These are phyloP conservation scores for Pluvianellus socialis DNA, from an alignment of 2,113 vertebrate species.

Conservation along the genomic window DNA sequence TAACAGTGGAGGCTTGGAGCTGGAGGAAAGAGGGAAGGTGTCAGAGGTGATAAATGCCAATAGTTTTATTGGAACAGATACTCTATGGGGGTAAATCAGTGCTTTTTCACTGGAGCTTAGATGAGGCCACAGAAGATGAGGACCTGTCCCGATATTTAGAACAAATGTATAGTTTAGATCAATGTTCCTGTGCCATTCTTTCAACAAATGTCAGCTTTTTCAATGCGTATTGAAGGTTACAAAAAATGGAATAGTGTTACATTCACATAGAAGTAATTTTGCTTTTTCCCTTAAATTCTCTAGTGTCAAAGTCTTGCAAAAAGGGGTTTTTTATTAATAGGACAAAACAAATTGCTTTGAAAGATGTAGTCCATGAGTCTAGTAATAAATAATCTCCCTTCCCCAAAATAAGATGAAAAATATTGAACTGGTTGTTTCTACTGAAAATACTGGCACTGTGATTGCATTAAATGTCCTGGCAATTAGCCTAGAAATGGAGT, in stretches of 20 bases:
- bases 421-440: neutral
- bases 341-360: neutral
- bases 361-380: neutral
- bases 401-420: neutral
- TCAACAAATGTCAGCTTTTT: neutral
- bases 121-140: neutral
- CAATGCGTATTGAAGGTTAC: neutral
- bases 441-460: neutral
- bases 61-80: neutral
- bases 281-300: neutral
- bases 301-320: neutral
- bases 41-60: accelerated
- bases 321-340: neutral
- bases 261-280: neutral
- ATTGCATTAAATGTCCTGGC: neutral
- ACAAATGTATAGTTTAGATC: neutral
- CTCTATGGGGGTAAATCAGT: neutral
- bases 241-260: neutral
- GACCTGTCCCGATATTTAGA: neutral
- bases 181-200: neutral
- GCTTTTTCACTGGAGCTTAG: neutral
- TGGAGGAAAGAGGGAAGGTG: neutral
- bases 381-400: neutral
- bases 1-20: neutral
- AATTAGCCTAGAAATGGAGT: neutral